Percentiles rank a stretch among this genome's conserved stretches.
Evolutionary conservation across 1,140 invertebrate genomes (phyloP).

Genomic region (Teleopsis dalmanni): DNA sequence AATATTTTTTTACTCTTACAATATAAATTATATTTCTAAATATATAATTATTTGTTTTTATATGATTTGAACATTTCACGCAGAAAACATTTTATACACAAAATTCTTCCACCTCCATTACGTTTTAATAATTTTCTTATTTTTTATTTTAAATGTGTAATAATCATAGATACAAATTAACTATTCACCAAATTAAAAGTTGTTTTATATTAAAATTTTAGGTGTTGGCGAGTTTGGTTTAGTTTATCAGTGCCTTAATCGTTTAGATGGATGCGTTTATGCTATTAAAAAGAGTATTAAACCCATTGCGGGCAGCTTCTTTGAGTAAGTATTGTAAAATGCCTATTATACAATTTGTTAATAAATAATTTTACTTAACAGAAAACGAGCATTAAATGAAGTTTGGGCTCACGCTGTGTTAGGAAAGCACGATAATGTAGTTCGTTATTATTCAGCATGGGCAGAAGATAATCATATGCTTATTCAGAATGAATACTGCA

Average conservation of each 20-base stretch:
- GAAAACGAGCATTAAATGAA: constrained; percentile 78
- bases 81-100: no score
- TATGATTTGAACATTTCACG: no score
- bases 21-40: no score
- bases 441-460: constrained; percentile 90
- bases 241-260: constrained; percentile 82
- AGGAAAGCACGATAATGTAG: constrained; percentile 79
- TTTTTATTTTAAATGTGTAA: no score
- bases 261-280: constrained; percentile 84
- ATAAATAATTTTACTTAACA: constrained; percentile 32
- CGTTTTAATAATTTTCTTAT: no score
- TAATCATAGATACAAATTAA: no score
- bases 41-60: no score
- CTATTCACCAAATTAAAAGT: no score
- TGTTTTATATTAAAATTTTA: no score
- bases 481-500: constrained; percentile 89
- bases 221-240: constrained; percentile 74
- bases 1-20: no score
- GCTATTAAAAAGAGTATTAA: constrained; percentile 81
- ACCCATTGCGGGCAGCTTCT: constrained; percentile 67
- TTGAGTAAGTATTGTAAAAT: constrained; percentile 52
- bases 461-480: constrained; percentile 88
- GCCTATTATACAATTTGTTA: neutral
- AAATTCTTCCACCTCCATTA: no score
- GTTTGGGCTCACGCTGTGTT: constrained; percentile 88